Percentiles rank a stretch among this genome's conserved stretches.
phyloP scores from a whole-genome alignment of 2,888 invertebrate species.

The Syrphus vitripennis region DNA sequence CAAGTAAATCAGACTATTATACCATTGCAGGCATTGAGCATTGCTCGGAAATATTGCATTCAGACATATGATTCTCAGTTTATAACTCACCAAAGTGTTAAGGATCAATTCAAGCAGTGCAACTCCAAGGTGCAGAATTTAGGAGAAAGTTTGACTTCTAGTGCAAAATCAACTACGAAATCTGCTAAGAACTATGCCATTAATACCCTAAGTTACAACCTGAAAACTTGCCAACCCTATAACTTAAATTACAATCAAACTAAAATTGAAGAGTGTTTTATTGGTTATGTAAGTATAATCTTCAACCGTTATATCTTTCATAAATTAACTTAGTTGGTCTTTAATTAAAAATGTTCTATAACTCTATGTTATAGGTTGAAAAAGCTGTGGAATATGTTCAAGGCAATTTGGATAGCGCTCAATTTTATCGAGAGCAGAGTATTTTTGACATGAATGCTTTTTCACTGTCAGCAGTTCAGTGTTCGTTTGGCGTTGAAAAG shows the following conservation, averaged over 20 bases:
- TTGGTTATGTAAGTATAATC: background rate
- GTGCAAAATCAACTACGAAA: background rate
- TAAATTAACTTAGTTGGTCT: background rate
- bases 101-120: background rate
- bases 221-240: background rate
- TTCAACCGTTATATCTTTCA: background rate
- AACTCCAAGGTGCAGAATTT: background rate
- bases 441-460: background rate
- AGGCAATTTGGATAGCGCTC: background rate
- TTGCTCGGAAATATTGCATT: constrained; percentile 33
- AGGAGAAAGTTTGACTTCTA: background rate
- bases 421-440: background rate
- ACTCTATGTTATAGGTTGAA: too few relatives aligned
- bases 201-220: background rate
- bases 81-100: background rate
- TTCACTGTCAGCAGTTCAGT: background rate
- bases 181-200: background rate
- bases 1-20: constrained; percentile 30
- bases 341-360: too few relatives aligned
- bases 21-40: constrained; percentile 23
- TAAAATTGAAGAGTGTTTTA: background rate
- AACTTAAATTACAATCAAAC: background rate
- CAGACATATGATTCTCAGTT: constrained; percentile 34
- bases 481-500: background rate
- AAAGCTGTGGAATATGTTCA: background rate